Evolutionary conservation across 2,113 vertebrate species (phyloP).

Genomic region (Callipepla californica): DNA sequence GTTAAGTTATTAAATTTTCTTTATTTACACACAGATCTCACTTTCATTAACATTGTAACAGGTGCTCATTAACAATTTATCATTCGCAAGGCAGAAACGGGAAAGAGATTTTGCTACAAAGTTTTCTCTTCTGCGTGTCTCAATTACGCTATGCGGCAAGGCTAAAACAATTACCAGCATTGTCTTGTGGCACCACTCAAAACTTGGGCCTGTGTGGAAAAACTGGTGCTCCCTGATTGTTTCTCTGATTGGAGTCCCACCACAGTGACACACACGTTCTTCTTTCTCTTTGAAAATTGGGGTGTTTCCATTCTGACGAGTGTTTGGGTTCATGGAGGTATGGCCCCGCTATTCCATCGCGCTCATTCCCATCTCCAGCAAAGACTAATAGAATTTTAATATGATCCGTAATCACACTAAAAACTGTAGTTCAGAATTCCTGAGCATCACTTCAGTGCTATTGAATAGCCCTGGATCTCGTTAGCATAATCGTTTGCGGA

Average conservation of each 20-base stretch:
- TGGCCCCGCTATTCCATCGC: not conserved
- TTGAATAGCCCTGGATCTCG: constrained; percentile 66
- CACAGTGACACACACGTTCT: not conserved
- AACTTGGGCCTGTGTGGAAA: not conserved
- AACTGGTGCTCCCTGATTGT: not conserved
- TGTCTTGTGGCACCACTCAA: not conserved
- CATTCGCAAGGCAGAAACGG: constrained; percentile 48
- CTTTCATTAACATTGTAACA: constrained; percentile 87
- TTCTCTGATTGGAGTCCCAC: not conserved
- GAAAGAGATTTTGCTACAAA: constrained; percentile 76
- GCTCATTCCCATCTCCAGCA: constrained; percentile 32
- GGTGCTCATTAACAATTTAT: constrained; percentile 88
- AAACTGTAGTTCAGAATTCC: constrained; percentile 78
- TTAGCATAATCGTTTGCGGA: constrained; percentile 68
- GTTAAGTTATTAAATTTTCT: constrained; percentile 89
- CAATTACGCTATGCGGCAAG: constrained; percentile 58
- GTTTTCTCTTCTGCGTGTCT: constrained; percentile 69
- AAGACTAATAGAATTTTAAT: constrained; percentile 78
- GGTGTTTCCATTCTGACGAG: not conserved
- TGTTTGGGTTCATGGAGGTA: not conserved
- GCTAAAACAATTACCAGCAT: constrained; percentile 18
- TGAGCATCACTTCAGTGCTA: constrained; percentile 71
- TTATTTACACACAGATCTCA: constrained; percentile 83
- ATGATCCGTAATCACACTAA: constrained; percentile 77
- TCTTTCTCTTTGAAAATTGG: not conserved